phyloP scores from a whole-genome alignment of 2,113 vertebrate genomes.

The Prunella fulvescens region DNA sequence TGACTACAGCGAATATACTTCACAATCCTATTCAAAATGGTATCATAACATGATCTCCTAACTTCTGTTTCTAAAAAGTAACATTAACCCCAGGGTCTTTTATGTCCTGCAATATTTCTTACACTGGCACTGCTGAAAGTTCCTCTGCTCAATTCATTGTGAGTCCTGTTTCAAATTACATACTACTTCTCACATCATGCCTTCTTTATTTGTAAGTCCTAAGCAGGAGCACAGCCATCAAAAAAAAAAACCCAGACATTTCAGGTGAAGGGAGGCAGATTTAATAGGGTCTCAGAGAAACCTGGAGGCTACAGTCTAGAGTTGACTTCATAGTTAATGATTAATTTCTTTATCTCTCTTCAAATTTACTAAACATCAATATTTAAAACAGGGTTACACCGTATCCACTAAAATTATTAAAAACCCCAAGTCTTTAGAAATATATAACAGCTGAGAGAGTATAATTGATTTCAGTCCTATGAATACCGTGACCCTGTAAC shows the following conservation, averaged over 20 bases:
- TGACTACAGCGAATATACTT: neutral
- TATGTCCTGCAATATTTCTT: neutral
- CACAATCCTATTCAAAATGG: neutral
- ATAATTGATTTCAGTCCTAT: neutral
- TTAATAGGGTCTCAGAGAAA: neutral
- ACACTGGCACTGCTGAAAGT: neutral
- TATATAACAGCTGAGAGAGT: neutral
- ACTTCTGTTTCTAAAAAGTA: neutral
- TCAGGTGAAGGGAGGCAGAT: neutral
- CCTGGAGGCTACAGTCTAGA: neutral
- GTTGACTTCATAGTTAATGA: neutral
- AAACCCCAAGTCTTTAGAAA: neutral
- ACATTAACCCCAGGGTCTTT: neutral
- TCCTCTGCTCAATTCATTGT: neutral
- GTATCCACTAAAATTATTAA: neutral
- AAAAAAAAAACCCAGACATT: neutral
- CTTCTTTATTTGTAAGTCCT: neutral
- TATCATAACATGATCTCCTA: neutral
- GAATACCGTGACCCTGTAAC: neutral
- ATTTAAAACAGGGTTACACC: neutral
- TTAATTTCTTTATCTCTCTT: neutral
- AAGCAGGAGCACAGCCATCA: neutral
- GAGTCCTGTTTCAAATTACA: neutral
- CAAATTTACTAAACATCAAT: neutral
- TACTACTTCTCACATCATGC: neutral